A percentile compares a stretch with the other conserved stretches of the same genome.
phyloP scores from a whole-genome alignment of 2,888 invertebrate species.

The Thereva unica region DNA sequence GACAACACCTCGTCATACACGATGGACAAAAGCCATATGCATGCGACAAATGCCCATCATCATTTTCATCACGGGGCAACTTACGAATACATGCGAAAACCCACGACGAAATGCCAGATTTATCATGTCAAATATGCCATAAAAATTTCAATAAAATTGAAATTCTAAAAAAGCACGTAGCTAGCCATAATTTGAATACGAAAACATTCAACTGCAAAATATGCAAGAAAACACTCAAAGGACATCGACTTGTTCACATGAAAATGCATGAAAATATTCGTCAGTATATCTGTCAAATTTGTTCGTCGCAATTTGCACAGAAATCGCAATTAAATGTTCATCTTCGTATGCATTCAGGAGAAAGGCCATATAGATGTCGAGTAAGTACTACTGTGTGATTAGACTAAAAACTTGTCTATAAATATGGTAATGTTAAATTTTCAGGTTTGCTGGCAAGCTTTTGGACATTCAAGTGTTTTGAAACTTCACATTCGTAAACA shows the following conservation, averaged over 20 bases:
- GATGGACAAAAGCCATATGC: slow-evolving; percentile 66
- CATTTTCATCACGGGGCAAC: too few relatives aligned
- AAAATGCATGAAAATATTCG: slow-evolving; percentile 73
- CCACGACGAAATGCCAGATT: neutral
- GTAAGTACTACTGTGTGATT: slow-evolving; percentile 56
- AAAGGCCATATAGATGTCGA: slow-evolving; percentile 79
- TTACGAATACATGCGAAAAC: neutral
- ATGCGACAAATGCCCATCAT: slow-evolving; percentile 63
- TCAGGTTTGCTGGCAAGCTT: slow-evolving; percentile 68
- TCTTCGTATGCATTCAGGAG: slow-evolving; percentile 81
- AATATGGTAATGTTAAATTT: neutral
- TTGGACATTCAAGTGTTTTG: slow-evolving; percentile 82
- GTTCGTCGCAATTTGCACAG: slow-evolving; percentile 80
- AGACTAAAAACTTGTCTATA: neutral
- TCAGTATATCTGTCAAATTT: slow-evolving; percentile 77
- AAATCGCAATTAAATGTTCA: slow-evolving; percentile 84
- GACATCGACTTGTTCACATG: slow-evolving; percentile 82
- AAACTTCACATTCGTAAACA: slow-evolving; percentile 82
- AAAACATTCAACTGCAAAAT: slow-evolving; percentile 78
- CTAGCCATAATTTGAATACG: slow-evolving; percentile 73
- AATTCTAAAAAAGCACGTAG: slow-evolving; percentile 65
- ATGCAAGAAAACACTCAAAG: slow-evolving; percentile 79
- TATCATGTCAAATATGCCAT: neutral
- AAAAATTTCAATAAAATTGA: slow-evolving; percentile 49
- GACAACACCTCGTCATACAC: slow-evolving; percentile 70